Base-by-base conservation (phyloP, 2,797 vertebrate genomes). In the Darevskia mixta region DNA sequence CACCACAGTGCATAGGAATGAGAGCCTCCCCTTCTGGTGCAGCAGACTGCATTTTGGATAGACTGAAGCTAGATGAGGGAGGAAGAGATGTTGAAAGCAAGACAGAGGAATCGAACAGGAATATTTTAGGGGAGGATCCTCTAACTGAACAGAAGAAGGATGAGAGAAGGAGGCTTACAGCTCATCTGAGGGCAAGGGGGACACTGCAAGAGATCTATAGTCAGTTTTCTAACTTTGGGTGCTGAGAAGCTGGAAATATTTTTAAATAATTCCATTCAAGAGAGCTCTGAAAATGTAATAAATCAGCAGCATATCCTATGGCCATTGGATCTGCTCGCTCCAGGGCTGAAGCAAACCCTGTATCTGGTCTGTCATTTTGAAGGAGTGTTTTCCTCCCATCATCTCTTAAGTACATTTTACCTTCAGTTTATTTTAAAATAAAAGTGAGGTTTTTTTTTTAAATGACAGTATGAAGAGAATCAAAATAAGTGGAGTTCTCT, bases 1-100 rank as follows among this genome's bases (percentile, higher is more conserved):
- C 82, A 58, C 79, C 61, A 49, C n/a, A 27, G 69, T 77, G 69
- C 41, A 58, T 32, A 77, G 66, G 64, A 82, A 71, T 20, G 58
- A 55, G 20, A 55, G 35, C 76, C 67, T 86, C 71, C 32, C 13
- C 10, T 35, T 69, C 5, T 13, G 72, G 89, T 93, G 94, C 93
- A 91, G 93, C 88, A 87, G 93, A 88, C 89, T 90, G 5, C 69
- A 82, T 87, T 35, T 41, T 45, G 38, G 78, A 79, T 45, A 32
- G 76, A 27, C 55, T 79, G 82, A 72, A 35, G 27, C 27, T 89
- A 86, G 89, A 81, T 79, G 87, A 49, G 83, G 23, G 8, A 61
- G 9, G 49, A 77, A 11, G 6, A 15, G 1, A 13, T 9, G 23
- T 7, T 9, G 29, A 32, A 82, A 55, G 38, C 66, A 38, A 71